Evolutionary conservation across 2,113 vertebrate species (phyloP).

Genomic region (Leptobrachium leishanense): DNA sequence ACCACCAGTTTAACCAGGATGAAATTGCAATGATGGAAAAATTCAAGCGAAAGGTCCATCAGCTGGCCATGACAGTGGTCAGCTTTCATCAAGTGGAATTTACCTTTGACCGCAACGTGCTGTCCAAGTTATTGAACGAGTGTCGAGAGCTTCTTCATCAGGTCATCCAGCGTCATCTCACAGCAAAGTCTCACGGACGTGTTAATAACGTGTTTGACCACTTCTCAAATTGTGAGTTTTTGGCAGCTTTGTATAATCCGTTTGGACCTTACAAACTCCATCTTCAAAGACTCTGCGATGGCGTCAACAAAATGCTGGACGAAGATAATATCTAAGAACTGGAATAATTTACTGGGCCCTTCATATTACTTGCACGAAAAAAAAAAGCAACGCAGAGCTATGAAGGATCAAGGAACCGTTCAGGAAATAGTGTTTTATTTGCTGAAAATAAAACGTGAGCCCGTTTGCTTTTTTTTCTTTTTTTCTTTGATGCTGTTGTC

Average conservation of each 20-base stretch:
- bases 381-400: constrained; percentile 20
- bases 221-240: constrained; percentile 81
- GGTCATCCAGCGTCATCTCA: constrained; percentile 81
- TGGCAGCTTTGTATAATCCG: constrained; percentile 82
- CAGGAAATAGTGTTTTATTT: constrained; percentile 39
- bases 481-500: constrained; percentile 51
- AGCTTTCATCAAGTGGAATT: constrained; percentile 86
- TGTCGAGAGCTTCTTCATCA: constrained; percentile 78
- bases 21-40: constrained; percentile 77
- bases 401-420: constrained; percentile 65
- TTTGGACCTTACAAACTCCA: constrained; percentile 77
- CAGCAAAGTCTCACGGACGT: constrained; percentile 79
- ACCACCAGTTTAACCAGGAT: constrained; percentile 80
- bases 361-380: constrained; percentile 52
- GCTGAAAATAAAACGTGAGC: constrained; percentile 51
- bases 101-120: constrained; percentile 79
- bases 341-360: constrained; percentile 45
- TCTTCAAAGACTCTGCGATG: constrained; percentile 80
- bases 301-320: constrained; percentile 84
- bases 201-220: constrained; percentile 83
- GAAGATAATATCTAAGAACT: constrained; percentile 77
- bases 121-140: constrained; percentile 74
- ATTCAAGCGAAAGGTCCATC: constrained; percentile 86
- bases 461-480: constrained; percentile 48
- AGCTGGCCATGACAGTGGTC: constrained; percentile 81